phyloP scores from a whole-genome alignment of 2,888 invertebrate species.

The Drosophila seclusa region DNA sequence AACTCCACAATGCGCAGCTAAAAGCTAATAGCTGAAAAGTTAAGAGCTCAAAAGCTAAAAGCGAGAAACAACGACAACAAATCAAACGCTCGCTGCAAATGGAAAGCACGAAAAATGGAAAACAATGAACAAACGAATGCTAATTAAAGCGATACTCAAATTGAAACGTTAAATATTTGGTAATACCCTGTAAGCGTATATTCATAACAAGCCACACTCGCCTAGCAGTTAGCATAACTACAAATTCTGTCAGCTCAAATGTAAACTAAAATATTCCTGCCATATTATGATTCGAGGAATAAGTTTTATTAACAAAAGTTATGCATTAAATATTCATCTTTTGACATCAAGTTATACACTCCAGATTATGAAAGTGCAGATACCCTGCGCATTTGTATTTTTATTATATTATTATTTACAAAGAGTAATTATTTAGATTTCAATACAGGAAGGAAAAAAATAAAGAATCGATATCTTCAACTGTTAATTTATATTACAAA shows the following conservation, averaged over 20 bases:
- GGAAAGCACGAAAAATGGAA: slow-evolving; percentile 72
- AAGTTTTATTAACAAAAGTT: neutral
- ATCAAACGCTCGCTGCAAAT: slow-evolving; percentile 72
- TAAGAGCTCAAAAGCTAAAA: slow-evolving; percentile 25
- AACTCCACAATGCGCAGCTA: slow-evolving; percentile 39
- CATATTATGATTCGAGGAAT: neutral
- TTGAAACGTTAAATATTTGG: slow-evolving; percentile 73
- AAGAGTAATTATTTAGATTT: accelerated
- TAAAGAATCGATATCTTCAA: neutral
- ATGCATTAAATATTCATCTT: neutral
- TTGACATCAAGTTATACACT: neutral
- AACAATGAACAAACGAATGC: slow-evolving; percentile 74
- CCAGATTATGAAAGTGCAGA: neutral
- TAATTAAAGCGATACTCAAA: slow-evolving; percentile 75
- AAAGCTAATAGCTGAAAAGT: slow-evolving; percentile 37
- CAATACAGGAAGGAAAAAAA: no score
- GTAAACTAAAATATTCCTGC: neutral
- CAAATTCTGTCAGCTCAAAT: no score
- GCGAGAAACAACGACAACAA: slow-evolving; percentile 53
- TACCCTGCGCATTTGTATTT: neutral
- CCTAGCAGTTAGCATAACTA: neutral
- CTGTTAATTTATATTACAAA: neutral
- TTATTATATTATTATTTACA: neutral
- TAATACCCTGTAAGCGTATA: slow-evolving; percentile 27
- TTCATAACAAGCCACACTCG: neutral